phyloP scores from a whole-genome alignment of 2,797 vertebrate species.

The Salarias fasciatus region DNA sequence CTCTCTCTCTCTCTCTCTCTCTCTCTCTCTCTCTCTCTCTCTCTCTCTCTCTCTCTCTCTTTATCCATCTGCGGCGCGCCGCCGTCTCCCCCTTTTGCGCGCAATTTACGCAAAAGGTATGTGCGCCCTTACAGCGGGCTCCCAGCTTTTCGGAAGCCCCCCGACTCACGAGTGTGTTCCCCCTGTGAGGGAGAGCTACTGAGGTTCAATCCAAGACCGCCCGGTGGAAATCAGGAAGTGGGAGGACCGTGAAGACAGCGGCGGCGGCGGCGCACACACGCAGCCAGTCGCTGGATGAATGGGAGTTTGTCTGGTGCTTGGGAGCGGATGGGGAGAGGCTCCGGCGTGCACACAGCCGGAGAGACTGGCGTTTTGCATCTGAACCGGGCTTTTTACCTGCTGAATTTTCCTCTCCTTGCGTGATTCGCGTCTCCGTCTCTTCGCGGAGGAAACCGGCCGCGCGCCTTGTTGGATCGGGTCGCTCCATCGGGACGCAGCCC shows the following conservation, averaged over 20 bases:
- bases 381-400: slow-evolving; percentile 34
- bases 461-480: slow-evolving; percentile 78
- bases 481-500: slow-evolving; percentile 62
- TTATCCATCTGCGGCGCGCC: slow-evolving; percentile 50
- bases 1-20: no score
- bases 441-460: slow-evolving; percentile 52
- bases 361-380: slow-evolving; percentile 47
- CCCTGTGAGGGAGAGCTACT: slow-evolving; percentile 55
- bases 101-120: slow-evolving; percentile 72
- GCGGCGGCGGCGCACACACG: slow-evolving; percentile 55
- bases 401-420: slow-evolving; percentile 37
- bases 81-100: slow-evolving; percentile 64
- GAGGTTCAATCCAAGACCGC: slow-evolving; percentile 69
- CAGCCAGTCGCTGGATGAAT: slow-evolving; percentile 79
- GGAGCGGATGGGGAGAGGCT: slow-evolving; percentile 73
- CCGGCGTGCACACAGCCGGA: slow-evolving; percentile 51
- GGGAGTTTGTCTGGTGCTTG: slow-evolving; percentile 77
- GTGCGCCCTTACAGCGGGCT: slow-evolving; percentile 53
- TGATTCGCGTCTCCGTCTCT: slow-evolving; percentile 35
- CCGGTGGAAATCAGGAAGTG: slow-evolving; percentile 82
- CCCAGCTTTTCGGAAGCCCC: slow-evolving; percentile 50
- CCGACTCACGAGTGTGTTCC: slow-evolving; percentile 51
- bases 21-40: slow-evolving; percentile 21
- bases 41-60: slow-evolving; percentile 37
- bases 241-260: slow-evolving; percentile 74